Evolutionary conservation across 2,888 invertebrate species (phyloP), one percentile per base, ranked within the genome.

Genomic region (Eilema griseolum): DNA sequence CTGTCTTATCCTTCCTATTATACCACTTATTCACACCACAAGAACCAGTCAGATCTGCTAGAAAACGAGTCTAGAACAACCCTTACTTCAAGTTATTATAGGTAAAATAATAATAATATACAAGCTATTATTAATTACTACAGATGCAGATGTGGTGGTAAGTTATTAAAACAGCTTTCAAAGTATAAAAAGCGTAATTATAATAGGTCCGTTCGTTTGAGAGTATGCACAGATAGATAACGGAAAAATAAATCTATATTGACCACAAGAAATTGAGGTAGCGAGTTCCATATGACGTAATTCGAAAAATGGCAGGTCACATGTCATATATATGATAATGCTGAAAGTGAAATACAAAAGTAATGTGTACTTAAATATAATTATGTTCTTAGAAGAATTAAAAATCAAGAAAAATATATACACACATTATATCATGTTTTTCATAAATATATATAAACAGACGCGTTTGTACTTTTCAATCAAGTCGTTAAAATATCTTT

Each of bases 1-100:
- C 14, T 41, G 41, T 41, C 41, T 4, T 16, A 41, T 16, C 41
- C 14, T 41, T 14, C 41, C 41, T 16, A 16, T 20, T 20, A 46
- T 20, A 46, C 16, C 46, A 46, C 20, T 41, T 46, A 52, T 65
- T 10, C n/a, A 57, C 65, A 52, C 57, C 66, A 66, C 37, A 57
- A 66, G 66, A 56, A 66, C 24, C 37, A 62, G 24, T 24, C 37
- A 4, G 52, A n/a, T 41, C 24, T 0, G 8, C 16, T 26, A 26
- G 26, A 41, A 37, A 61, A 52, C 52, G 52, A n/a, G n/a, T n/a
- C 1, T n/a, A 7, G n/a, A n/a, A 52, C 52, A 52, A 10, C 20
- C 20, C n/a, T 46, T 46, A 20, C 46, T 46, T 14, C 20, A 10
- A 8, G n/a, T 8, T 52, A 52, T 46, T n/a, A n/a, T 20, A 61